These are phyloP conservation scores for Philereme transversata DNA, from an alignment of 2,888 invertebrate genomes.

Conservation along the genomic window DNA sequence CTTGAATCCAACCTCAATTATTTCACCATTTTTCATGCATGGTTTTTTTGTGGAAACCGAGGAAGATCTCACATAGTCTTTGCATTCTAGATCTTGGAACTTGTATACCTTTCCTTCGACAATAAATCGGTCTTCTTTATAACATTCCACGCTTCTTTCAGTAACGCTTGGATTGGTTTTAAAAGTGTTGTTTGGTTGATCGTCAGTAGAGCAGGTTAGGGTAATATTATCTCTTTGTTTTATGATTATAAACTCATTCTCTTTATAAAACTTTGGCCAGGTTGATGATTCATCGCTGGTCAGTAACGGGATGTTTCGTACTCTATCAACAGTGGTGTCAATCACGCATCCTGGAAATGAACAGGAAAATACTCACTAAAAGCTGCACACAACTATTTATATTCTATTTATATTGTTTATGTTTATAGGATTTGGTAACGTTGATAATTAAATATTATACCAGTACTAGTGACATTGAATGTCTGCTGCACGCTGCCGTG, in stretches of 20 bases:
- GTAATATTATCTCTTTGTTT: slow-evolving; percentile 16
- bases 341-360: slow-evolving; percentile 24
- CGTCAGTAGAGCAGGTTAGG: slow-evolving; percentile 25
- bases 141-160: slow-evolving; percentile 30
- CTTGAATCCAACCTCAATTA: slow-evolving; percentile 26
- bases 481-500: slow-evolving; percentile 31
- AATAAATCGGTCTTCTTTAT: slow-evolving; percentile 29
- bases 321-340: slow-evolving; percentile 10
- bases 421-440: not conserved
- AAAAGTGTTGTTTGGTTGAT: slow-evolving; percentile 26
- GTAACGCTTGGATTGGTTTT: slow-evolving; percentile 18
- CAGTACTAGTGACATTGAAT: slow-evolving; percentile 22
- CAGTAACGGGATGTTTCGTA: slow-evolving; percentile 19
- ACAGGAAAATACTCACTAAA: not conserved
- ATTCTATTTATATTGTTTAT: not conserved
- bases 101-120: slow-evolving; percentile 27
- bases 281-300: not conserved
- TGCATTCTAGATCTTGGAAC: slow-evolving; percentile 31
- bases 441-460: not conserved
- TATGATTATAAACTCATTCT: slow-evolving; percentile 9
- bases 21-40: slow-evolving; percentile 17
- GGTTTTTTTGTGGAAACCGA: slow-evolving; percentile 11
- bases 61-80: slow-evolving; percentile 17
- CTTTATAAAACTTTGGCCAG: slow-evolving; percentile 1
- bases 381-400: not conserved